These are phyloP conservation scores for Rhizoglyphus robini DNA, from an alignment of 1,140 invertebrate genomes.

Conservation along the genomic window DNA sequence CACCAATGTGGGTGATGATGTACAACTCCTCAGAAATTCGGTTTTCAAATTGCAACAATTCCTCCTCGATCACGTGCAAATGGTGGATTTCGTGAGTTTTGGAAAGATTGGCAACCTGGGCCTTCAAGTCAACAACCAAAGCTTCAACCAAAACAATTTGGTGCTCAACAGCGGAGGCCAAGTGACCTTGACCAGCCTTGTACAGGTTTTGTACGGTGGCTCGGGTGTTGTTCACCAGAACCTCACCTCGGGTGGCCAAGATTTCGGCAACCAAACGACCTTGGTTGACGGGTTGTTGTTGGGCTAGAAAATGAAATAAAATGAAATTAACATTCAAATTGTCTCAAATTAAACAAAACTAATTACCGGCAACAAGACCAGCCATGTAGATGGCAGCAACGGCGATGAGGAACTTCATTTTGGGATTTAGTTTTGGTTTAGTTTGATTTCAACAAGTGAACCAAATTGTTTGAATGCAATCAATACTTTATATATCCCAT, in stretches of 20 bases:
- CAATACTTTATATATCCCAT: too few species aligned
- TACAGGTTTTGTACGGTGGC: too few species aligned
- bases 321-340: too few species aligned
- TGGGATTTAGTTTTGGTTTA: too few species aligned
- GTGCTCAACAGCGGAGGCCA: background rate
- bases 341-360: too few species aligned
- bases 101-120: background rate
- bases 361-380: too few species aligned
- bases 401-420: too few species aligned
- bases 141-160: background rate
- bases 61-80: background rate
- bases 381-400: too few species aligned
- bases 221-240: background rate
- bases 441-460: too few species aligned
- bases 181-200: background rate
- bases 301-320: too few species aligned
- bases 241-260: background rate
- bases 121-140: constrained; percentile 6
- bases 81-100: background rate
- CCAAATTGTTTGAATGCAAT: too few species aligned
- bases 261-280: background rate
- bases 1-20: background rate
- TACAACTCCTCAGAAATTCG: background rate
- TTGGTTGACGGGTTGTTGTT: background rate
- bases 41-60: background rate